Evolutionary conservation across 2,888 invertebrate genomes (phyloP).

Genomic region (Zhengitettix transpicula): DNA sequence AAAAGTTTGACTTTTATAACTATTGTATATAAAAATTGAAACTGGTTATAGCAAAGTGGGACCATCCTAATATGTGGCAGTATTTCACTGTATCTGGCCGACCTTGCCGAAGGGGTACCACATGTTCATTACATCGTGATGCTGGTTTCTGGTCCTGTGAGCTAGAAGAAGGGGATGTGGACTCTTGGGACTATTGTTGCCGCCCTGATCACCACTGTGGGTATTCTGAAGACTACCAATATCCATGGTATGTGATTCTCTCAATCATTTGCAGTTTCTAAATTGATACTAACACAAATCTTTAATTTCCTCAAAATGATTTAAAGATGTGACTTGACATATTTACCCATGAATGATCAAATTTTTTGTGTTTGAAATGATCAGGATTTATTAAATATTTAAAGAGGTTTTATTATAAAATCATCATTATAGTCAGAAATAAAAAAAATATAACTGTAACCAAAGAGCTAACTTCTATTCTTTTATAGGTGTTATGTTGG

Average conservation of each 20-base stretch:
- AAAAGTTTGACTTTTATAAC: neutral
- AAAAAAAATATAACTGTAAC: too few relatives aligned
- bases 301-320: neutral
- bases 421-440: neutral
- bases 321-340: neutral
- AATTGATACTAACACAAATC: too few relatives aligned
- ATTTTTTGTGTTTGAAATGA: neutral
- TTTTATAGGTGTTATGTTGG: conserved; percentile 62
- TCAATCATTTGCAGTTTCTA: too few relatives aligned
- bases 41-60: conserved; percentile 27
- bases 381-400: neutral
- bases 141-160: conserved; percentile 76
- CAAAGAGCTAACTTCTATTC: too few relatives aligned
- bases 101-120: conserved; percentile 52
- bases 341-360: neutral
- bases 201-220: conserved; percentile 68
- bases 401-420: neutral
- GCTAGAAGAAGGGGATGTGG: conserved; percentile 49
- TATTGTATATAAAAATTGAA: neutral
- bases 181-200: conserved; percentile 77
- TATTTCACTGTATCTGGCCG: conserved; percentile 69
- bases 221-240: conserved; percentile 62
- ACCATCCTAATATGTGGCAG: conserved; percentile 37
- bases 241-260: conserved; percentile 46
- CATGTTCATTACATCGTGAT: conserved; percentile 53